Conservation (phyloP, 2,797 vertebrate species). For the Geotrypetes seraphini region DNA sequence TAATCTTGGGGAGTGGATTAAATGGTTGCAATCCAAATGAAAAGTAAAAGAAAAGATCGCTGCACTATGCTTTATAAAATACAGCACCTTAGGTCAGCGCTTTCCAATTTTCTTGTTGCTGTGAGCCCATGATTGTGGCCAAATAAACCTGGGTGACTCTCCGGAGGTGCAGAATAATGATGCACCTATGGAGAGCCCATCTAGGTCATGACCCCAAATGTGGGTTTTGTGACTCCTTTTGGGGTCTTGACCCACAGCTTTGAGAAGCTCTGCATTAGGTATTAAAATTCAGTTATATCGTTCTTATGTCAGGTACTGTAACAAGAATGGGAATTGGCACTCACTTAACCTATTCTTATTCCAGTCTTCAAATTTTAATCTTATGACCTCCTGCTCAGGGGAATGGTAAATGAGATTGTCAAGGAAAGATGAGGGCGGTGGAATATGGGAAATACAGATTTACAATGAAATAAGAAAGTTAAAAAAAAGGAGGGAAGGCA, state of each 20-base stretch:
- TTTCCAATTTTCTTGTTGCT: no score
- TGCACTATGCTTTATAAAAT: constrained; percentile 48
- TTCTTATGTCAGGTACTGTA: constrained; percentile 62
- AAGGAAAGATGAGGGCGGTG: constrained; percentile 41
- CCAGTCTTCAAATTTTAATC: constrained; percentile 62
- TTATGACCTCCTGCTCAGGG: constrained; percentile 55
- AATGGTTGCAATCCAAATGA: no score
- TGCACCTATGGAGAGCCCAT: no score
- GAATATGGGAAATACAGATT: constrained; percentile 57
- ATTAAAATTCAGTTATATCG: constrained; percentile 64
- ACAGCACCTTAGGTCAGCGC: no score
- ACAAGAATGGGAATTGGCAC: constrained; percentile 61
- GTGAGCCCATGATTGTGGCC: no score
- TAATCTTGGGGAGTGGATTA: constrained; percentile 41
- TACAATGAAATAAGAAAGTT: constrained; percentile 54
- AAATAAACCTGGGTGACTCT: no score
- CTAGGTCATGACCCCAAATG: no score
- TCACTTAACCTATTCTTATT: constrained; percentile 64
- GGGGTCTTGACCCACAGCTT: no score
- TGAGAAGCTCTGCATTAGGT: no score
- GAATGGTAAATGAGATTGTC: constrained; percentile 62
- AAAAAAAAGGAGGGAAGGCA: constrained; percentile 32
- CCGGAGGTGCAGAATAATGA: no score
- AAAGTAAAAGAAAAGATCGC: no score
- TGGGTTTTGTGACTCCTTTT: no score